A percentile compares a stretch with the other conserved stretches of the same genome.
phyloP scores from a whole-genome alignment of 2,888 invertebrate genomes.

The Phyllotreta cruciferae region DNA sequence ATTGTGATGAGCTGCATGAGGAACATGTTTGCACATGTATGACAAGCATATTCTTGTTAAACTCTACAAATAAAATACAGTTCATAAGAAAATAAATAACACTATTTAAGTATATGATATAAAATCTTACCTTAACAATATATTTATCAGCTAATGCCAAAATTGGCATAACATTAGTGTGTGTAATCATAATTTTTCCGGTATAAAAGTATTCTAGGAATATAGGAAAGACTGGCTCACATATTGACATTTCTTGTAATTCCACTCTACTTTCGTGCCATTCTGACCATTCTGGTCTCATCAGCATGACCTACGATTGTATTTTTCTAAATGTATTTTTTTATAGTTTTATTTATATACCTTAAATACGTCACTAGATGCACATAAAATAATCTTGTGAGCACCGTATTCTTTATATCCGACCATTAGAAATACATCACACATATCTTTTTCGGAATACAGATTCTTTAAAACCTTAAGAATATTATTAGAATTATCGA shows the following conservation, averaged over 20 bases:
- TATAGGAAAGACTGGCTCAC: slow-evolving; percentile 84
- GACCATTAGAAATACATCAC: slow-evolving; percentile 86
- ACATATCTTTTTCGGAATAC: slow-evolving; percentile 87
- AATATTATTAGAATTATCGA: slow-evolving; percentile 85
- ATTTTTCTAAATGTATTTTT: slow-evolving; percentile 4
- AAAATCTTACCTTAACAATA: slow-evolving; percentile 76
- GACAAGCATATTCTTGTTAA: slow-evolving; percentile 81
- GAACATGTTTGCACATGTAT: slow-evolving; percentile 88
- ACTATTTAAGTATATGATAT: background rate
- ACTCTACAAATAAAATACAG: slow-evolving; percentile 64
- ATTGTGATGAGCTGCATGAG: slow-evolving; percentile 81
- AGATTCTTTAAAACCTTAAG: slow-evolving; percentile 82
- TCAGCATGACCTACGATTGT: slow-evolving; percentile 81
- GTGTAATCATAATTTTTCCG: slow-evolving; percentile 85
- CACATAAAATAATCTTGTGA: slow-evolving; percentile 89
- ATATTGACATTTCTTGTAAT: slow-evolving; percentile 85
- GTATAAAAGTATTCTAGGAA: slow-evolving; percentile 90
- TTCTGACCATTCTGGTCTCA: slow-evolving; percentile 93
- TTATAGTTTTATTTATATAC: slow-evolving; percentile 59
- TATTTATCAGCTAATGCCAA: slow-evolving; percentile 93
- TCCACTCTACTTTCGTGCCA: slow-evolving; percentile 84
- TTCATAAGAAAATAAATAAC: slow-evolving; percentile 5
- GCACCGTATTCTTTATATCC: slow-evolving; percentile 84
- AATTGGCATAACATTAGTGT: slow-evolving; percentile 85
- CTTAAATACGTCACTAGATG: slow-evolving; percentile 95